Evolutionary conservation across 2,888 invertebrate genomes (phyloP), one percentile per base, ranked within the genome.

Genomic region (Conomelus anceps): DNA sequence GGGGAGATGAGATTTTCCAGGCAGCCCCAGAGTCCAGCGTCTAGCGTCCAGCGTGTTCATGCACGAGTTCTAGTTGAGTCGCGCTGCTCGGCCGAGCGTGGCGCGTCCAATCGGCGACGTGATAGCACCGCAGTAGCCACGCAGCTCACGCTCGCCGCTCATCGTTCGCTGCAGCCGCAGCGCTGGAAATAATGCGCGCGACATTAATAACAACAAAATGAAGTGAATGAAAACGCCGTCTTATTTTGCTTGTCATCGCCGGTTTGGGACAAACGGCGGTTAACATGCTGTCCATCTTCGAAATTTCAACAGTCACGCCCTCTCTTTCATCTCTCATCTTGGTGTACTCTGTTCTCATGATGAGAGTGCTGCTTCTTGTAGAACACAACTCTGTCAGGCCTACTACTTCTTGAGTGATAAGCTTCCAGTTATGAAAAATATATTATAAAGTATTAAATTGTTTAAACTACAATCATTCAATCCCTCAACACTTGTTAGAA

Each of bases 61-160:
- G 86, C 86, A 86, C 86, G 86, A 86, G 86, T 86, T 86, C n/a
- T 24, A 23, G 89, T n/a, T 26, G 26, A 26, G 6, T 26, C 26
- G 90, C 91, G 89, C 90, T 90, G 91, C 89, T 17, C 88, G 23
- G 4, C 90, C 89, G 90, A 91, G 91, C 91, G 90, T 22, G 41
- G 63, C 23, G 88, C 88, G 41, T 23, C 89, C 88, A 89, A 88
- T 87, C 29, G 86, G 22, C 24, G 24, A 86, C 86, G 86, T 86
- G 86, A 86, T 23, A 20, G 22, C 26, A 13, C 7, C 26, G 22
- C 23, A 26, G 29, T 4, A 20, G 23, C 23, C 22, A 26, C 26
- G 86, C 26, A 23, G 23, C 85, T 9, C 85, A 41, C 20, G 41
- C 41, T 41, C 11, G 20, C 41, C n/a, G n/a, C n/a, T n/a, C n/a